Evolutionary conservation across 2,797 vertebrate species (phyloP).

Genomic region (Poecile montanus): DNA sequence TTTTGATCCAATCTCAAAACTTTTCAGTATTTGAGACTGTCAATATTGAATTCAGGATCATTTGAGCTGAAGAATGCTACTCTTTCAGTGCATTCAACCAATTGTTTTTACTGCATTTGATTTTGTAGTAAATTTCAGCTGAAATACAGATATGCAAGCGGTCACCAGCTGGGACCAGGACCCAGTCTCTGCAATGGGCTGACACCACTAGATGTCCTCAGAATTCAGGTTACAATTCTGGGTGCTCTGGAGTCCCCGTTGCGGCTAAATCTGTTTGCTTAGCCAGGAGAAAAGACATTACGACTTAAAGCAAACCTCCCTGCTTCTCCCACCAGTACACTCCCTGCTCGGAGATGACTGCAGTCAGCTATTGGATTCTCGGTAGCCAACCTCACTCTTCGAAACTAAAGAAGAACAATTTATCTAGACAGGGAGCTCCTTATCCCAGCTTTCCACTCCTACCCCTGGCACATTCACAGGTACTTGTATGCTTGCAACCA

Average conservation of each 20-base stretch:
- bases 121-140: neutral
- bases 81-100: neutral
- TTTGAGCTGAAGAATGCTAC: neutral
- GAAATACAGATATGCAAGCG: neutral
- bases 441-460: neutral
- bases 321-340: neutral
- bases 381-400: neutral
- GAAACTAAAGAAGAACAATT: neutral
- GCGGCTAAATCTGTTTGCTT: neutral
- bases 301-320: neutral
- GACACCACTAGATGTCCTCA: conserved; percentile 54
- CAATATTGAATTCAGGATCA: neutral
- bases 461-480: neutral
- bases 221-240: neutral
- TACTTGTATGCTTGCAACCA: neutral
- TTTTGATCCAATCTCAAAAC: neutral
- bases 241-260: neutral
- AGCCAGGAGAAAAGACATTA: neutral
- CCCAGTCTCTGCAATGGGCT: neutral
- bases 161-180: neutral
- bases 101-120: neutral
- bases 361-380: neutral
- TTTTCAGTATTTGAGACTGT: neutral
- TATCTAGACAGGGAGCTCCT: neutral
- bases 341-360: neutral